These are phyloP conservation scores for Drosophila obscura DNA, from an alignment of 1,140 invertebrate genomes.

Conservation along the genomic window DNA sequence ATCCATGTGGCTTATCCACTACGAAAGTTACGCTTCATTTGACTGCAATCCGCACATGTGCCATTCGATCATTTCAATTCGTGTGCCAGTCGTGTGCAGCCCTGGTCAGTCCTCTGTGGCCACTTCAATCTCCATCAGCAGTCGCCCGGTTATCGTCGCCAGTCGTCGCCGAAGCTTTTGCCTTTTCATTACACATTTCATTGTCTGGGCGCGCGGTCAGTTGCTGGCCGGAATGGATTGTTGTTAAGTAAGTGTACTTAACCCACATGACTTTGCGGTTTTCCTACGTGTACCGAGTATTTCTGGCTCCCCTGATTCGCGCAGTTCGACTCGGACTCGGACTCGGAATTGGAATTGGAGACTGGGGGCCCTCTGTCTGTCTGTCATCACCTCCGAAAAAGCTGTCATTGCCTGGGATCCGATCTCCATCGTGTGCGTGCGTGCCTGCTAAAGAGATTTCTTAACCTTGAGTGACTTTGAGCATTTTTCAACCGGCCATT, in stretches of 20 bases:
- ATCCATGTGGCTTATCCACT: constrained; percentile 28
- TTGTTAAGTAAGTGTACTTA: constrained; percentile 82
- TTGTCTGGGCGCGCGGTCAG: constrained; percentile 74
- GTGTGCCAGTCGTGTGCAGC: constrained; percentile 16
- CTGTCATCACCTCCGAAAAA: constrained; percentile 75
- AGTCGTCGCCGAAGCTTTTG: constrained; percentile 42
- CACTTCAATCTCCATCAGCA: constrained; percentile 10
- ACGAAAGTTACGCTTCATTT: too few relatives aligned
- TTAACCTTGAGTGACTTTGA: constrained; percentile 80
- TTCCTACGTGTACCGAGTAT: constrained; percentile 28
- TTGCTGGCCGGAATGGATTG: constrained; percentile 48
- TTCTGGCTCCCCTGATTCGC: constrained; percentile 17
- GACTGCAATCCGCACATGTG: too few relatives aligned
- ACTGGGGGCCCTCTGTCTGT: constrained; percentile 26
- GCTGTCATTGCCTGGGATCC: constrained; percentile 63
- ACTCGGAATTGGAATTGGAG: constrained; percentile 14
- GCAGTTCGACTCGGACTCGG: constrained; percentile 8
- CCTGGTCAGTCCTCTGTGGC: constrained; percentile 24
- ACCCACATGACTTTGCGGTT: constrained; percentile 79
- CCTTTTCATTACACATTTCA: constrained; percentile 65
- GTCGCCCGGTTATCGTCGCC: constrained; percentile 10
- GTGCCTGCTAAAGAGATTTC: constrained; percentile 66
- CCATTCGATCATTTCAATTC: too few relatives aligned
- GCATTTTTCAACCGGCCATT: constrained; percentile 41
- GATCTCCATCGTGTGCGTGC: constrained; percentile 37